Base-by-base conservation (phyloP, 2,888 invertebrate species). In the Drosophila melanosoma region DNA sequence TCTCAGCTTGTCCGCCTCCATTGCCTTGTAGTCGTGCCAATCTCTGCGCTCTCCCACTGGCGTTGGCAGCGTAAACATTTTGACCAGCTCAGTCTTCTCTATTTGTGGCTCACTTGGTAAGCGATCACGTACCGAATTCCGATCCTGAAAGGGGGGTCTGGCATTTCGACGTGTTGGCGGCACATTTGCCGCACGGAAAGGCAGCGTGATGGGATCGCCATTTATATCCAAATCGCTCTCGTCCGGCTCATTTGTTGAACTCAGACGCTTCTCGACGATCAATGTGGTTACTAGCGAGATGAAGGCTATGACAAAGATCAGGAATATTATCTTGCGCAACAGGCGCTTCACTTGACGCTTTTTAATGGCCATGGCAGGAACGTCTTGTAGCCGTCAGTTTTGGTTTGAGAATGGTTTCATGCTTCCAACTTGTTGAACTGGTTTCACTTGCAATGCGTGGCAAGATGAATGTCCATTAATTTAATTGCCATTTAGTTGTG, bases 21-120 rank as follows among this genome's bases (percentile, higher is more conserved):
- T 96, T 77, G 94, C 94, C 23, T 93, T 92, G 86, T 96, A 95
- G 93, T 97, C 95, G 82, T 97, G 96, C 97, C 97, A 97, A 91
- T 97, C 97, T 80, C 95, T 95, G 92, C 95, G 95, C 89, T 79
- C 77, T 0, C 91, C 91, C 12, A 61, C 49, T 1, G 83, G 76
- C 10, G 63, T 59, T 1, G 91, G 90, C 23, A 91, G 40, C 29
- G 79, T 74, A 62, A 91, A 91, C 61, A 80, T 79, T n/a, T 63
- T 38, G 20, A 51, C 17, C 17, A 10, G 1, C 17, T 53, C 33
- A 10, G 20, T 20, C 11, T 48, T 38, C 26, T 56, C 62, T n/a
- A 42, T 4, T n/a, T 53, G 33, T 11, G 49, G 8, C 8, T 52
- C 58, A 0, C 4, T 4, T 8, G 23, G 58, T 26, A 45, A 3